Conservation (phyloP, 2,797 vertebrate genomes). For the Coluber constrictor region DNA sequence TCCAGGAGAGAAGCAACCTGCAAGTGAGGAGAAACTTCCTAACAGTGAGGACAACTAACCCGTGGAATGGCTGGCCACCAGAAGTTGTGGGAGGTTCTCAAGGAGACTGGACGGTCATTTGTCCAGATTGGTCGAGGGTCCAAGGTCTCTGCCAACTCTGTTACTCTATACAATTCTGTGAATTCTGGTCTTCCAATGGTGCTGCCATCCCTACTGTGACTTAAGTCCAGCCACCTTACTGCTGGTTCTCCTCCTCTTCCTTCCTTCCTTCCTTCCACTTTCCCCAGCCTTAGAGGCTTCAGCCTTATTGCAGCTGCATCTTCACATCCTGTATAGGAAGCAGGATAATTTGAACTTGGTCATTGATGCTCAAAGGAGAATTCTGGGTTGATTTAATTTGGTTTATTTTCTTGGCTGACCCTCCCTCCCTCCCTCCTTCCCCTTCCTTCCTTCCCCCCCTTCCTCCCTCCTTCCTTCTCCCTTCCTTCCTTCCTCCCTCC, state of each 20-base stretch:
- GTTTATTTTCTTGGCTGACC: not conserved
- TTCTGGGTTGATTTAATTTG: not conserved
- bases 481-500: no score
- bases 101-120: not conserved
- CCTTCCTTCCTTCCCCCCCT: not conserved
- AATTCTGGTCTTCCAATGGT: not conserved
- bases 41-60: accelerated
- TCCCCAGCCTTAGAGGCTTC: not conserved
- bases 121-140: no score
- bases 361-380: not conserved
- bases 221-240: not conserved
- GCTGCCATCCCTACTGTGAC: not conserved
- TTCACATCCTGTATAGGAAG: not conserved
- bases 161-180: not conserved
- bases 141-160: no score
- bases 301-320: not conserved
- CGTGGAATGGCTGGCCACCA: accelerated
- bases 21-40: no score
- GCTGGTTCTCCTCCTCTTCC: not conserved
- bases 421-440: no score
- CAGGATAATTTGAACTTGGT: not conserved
- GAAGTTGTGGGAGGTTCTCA: no score
- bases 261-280: not conserved
- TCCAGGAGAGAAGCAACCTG: not conserved
- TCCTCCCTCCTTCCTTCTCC: no score